Evolutionary conservation across 2,113 vertebrate genomes (phyloP).

Genomic region (Dromiciops gliroides): DNA sequence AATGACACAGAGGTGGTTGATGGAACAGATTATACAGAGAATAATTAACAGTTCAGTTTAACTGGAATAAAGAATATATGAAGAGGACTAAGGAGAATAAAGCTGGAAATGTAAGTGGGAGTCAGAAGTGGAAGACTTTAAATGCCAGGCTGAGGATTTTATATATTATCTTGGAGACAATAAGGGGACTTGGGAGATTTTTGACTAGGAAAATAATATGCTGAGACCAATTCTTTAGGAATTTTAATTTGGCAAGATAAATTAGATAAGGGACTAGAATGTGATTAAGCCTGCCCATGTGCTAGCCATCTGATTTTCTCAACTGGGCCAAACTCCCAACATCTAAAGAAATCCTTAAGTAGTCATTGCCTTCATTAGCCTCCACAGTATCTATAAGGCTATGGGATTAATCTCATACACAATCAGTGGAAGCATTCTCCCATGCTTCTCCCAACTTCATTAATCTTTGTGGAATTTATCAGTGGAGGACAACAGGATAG

Average conservation of each 20-base stretch:
- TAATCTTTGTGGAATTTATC: neutral
- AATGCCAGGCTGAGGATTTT: neutral
- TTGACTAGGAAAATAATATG: neutral
- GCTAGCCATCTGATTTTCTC: neutral
- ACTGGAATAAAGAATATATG: neutral
- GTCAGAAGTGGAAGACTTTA: neutral
- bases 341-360: neutral
- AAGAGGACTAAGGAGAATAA: neutral
- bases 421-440: neutral
- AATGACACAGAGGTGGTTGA: neutral
- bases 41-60: neutral
- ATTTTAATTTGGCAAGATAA: neutral
- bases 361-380: neutral
- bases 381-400: neutral
- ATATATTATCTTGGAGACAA: neutral
- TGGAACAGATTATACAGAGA: neutral
- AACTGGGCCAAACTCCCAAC: neutral
- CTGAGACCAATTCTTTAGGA: neutral
- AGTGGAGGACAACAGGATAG: neutral
- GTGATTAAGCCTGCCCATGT: neutral
- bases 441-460: neutral
- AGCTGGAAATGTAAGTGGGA: neutral
- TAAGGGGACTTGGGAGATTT: neutral
- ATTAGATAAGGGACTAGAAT: neutral
- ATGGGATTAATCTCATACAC: neutral